These are phyloP conservation scores for Oxyteleia sp. DNA, from an alignment of 2,888 invertebrate genomes.

Conservation along the genomic window DNA sequence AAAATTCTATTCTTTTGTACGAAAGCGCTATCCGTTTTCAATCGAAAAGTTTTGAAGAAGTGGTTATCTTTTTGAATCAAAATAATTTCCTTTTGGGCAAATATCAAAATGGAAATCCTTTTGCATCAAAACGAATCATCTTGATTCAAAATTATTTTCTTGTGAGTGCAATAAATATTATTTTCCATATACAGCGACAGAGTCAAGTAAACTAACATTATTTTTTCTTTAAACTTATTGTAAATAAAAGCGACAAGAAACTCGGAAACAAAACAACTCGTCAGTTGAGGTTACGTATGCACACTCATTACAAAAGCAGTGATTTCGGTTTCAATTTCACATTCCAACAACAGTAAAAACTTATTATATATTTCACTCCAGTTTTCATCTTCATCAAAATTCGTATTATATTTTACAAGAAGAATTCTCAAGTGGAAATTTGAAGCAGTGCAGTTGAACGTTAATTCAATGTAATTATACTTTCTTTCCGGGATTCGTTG, in stretches of 20 bases:
- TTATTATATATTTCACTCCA: constrained; percentile 12
- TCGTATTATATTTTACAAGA: constrained; percentile 20
- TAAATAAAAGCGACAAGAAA: not conserved
- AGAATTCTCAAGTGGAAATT: constrained; percentile 23
- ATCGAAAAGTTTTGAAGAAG: too few species aligned
- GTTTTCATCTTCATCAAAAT: constrained; percentile 43
- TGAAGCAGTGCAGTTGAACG: constrained; percentile 61
- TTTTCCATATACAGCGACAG: too few species aligned
- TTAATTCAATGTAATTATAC: constrained; percentile 82
- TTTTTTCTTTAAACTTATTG: too few species aligned
- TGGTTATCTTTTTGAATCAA: too few species aligned
- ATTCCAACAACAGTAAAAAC: constrained; percentile 17
- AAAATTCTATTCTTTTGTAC: too few species aligned
- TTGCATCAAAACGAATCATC: too few species aligned
- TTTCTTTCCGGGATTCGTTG: constrained; percentile 85
- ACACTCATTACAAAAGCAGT: constrained; percentile 1
- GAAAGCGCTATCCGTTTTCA: too few species aligned
- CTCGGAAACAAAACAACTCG: constrained; percentile 35
- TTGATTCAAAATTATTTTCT: too few species aligned
- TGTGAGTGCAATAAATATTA: too few species aligned
- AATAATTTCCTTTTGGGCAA: too few species aligned
- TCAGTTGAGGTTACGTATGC: constrained; percentile 1
- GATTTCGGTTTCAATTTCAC: constrained; percentile 28
- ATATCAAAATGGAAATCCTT: too few species aligned
- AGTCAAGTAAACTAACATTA: too few species aligned